Evolutionary conservation across 2,113 vertebrate species (phyloP), one percentile per base, ranked within the genome.

Genomic region (Kryptolebias marmoratus): DNA sequence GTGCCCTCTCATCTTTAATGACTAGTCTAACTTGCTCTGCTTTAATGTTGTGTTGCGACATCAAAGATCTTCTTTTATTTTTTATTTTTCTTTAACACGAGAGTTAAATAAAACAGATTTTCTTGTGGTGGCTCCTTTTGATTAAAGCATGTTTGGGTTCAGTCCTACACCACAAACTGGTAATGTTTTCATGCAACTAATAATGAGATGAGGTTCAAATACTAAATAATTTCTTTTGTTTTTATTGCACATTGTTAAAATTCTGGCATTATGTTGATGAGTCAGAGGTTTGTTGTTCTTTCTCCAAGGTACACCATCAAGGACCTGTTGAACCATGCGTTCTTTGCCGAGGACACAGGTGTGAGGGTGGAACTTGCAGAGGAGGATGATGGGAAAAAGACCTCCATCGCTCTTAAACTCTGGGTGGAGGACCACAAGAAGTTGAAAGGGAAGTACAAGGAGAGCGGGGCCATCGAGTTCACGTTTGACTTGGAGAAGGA

Each of bases 371-470:
- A 98, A 89, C 95, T 98, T 48, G 97, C 97, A 0, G 97, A 98
- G 90, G 97, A 98, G 79, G 97, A 98, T 75, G 95, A 98, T 69
- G 95, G 97, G 81, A 93, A 95, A 85, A 98, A 97, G 91, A 93
- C 94, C 61, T 95, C 96, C 67, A 98, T 98, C 72, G 97, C 97
- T 79, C 94, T 98, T 85, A 95, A 96, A 90, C 94, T 98, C 70
- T 97, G 96, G 96, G 97, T 98, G 55, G 97, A 98, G 90, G 97
- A 98, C 91, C 95, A 96, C 85, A 98, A 97, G 93, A 98, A 98
- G 82, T 91, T 98, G 84, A 98, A 98, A 91, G 96, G 96, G 83
- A 98, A 98, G 84, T 97, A 96, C 92, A 97, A 97, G 92, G 97
- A 98, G 90, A 96, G 94, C 13, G 97, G 96, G 66, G 97, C 96